Conservation (phyloP, 2,888 invertebrate species). For the Criorhina ranunculi region DNA sequence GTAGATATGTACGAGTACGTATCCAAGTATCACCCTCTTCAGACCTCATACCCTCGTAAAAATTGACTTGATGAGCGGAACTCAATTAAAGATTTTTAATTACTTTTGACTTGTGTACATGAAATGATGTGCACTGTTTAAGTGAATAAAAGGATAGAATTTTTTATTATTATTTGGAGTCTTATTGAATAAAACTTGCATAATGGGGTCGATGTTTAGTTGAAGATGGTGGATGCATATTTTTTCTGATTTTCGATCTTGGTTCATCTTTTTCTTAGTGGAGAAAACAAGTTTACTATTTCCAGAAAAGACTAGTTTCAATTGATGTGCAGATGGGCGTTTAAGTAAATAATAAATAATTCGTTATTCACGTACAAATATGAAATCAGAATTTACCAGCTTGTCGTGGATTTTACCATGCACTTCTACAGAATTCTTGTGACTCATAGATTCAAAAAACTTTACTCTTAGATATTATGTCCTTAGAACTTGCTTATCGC, state of each 20-base stretch:
- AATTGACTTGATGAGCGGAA: slow-evolving; percentile 61
- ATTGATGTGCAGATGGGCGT: too few species aligned
- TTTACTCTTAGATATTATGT: too few species aligned
- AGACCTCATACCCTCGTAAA: slow-evolving; percentile 22
- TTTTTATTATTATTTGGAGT: slow-evolving; percentile 2
- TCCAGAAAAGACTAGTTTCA: too few species aligned
- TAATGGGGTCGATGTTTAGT: background rate
- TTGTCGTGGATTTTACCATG: too few species aligned
- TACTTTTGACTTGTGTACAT: slow-evolving; percentile 20
- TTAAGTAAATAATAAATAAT: too few species aligned
- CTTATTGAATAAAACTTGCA: background rate
- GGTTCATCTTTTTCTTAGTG: background rate
- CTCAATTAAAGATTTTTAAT: slow-evolving; percentile 61
- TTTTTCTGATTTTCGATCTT: background rate
- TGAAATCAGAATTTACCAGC: too few species aligned
- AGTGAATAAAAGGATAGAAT: background rate
- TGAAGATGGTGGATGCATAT: background rate
- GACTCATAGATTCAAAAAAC: too few species aligned
- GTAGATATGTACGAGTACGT: background rate
- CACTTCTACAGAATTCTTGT: too few species aligned
- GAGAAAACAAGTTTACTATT: too few species aligned
- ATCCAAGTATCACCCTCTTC: background rate
- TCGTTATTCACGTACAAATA: too few species aligned
- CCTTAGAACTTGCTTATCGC: too few species aligned
- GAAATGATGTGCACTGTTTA: background rate